Evolutionary conservation across 2,113 vertebrate species (phyloP).

Genomic region (Chaenocephalus aceratus): DNA sequence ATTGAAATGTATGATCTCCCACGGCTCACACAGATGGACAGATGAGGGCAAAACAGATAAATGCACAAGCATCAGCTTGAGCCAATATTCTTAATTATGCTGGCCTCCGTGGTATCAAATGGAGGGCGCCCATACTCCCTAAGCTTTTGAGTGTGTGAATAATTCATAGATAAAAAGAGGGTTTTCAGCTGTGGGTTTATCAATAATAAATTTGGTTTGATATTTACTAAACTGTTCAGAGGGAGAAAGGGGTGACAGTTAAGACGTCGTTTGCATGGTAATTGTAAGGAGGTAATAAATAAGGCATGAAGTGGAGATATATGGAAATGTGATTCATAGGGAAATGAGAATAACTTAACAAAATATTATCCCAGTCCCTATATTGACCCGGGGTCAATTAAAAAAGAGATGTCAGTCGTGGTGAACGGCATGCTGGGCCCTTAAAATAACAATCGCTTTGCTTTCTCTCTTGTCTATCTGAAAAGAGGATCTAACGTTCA

Average conservation of each 20-base stretch:
- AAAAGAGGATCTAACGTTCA: conserved; percentile 61
- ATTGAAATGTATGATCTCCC: conserved; percentile 75
- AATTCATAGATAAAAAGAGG: conserved; percentile 79
- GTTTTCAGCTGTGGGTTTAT: conserved; percentile 80
- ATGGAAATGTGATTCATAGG: conserved; percentile 82
- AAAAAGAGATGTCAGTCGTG: conserved; percentile 76
- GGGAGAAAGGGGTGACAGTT: conserved; percentile 81
- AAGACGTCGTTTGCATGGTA: conserved; percentile 84
- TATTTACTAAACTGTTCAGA: conserved; percentile 87
- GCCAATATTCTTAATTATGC: conserved; percentile 78
- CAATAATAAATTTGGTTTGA: conserved; percentile 87
- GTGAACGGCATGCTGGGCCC: conserved; percentile 41
- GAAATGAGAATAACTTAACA: conserved; percentile 85
- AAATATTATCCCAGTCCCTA: conserved; percentile 84
- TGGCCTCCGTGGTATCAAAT: conserved; percentile 71
- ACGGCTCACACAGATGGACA: conserved; percentile 74
- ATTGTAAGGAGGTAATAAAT: conserved; percentile 83
- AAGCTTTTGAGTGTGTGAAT: conserved; percentile 79
- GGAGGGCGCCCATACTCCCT: conserved; percentile 70
- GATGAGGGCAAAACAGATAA: conserved; percentile 56
- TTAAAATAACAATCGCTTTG: conserved; percentile 62
- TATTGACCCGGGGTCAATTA: conserved; percentile 83
- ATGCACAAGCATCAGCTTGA: conserved; percentile 48
- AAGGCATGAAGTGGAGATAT: conserved; percentile 83
- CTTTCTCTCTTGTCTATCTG: conserved; percentile 57